Conservation (phyloP, 2,888 invertebrate species). For the Drosophila robusta region DNA sequence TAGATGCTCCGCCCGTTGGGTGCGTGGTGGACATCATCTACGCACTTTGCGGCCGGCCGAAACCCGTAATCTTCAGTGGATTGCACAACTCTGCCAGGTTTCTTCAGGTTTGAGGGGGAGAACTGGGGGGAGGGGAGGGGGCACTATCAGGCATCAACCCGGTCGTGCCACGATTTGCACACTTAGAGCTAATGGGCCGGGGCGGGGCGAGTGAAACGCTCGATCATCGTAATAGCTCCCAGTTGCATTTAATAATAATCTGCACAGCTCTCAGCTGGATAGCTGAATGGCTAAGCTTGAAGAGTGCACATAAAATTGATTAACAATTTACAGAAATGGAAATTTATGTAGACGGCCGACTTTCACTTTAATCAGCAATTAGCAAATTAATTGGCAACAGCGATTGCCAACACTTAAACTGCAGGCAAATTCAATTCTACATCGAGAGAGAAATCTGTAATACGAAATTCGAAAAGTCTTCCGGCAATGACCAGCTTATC, state of each 20-base stretch:
- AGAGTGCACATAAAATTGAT: slow-evolving; percentile 60
- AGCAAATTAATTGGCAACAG: slow-evolving; percentile 36
- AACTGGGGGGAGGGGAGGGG: slow-evolving; percentile 1
- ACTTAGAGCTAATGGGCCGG: slow-evolving; percentile 24
- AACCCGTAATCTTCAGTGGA: slow-evolving; percentile 39
- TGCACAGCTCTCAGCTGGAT: slow-evolving; percentile 26
- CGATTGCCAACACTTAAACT: slow-evolving; percentile 4
- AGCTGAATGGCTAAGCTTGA: slow-evolving; percentile 18
- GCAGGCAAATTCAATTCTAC: slow-evolving; percentile 39
- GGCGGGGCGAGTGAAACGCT: slow-evolving; percentile 22
- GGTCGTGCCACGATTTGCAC: slow-evolving; percentile 23
- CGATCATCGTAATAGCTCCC: slow-evolving; percentile 11
- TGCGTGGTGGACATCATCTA: slow-evolving; percentile 26
- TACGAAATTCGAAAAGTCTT: slow-evolving; percentile 9
- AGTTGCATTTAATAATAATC: slow-evolving; percentile 46
- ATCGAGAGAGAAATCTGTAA: neutral
- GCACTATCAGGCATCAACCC: slow-evolving; percentile 43
- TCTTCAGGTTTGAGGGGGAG: slow-evolving; percentile 2
- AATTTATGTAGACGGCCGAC: slow-evolving; percentile 22
- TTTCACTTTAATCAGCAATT: slow-evolving; percentile 63
- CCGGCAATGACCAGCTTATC: neutral
- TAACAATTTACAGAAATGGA: slow-evolving; percentile 48
- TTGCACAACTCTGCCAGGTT: slow-evolving; percentile 47
- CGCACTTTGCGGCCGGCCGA: slow-evolving; percentile 49
- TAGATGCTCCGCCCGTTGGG: slow-evolving; percentile 9